phyloP scores from a whole-genome alignment of 2,797 vertebrate species.

The Clamator glandarius region DNA sequence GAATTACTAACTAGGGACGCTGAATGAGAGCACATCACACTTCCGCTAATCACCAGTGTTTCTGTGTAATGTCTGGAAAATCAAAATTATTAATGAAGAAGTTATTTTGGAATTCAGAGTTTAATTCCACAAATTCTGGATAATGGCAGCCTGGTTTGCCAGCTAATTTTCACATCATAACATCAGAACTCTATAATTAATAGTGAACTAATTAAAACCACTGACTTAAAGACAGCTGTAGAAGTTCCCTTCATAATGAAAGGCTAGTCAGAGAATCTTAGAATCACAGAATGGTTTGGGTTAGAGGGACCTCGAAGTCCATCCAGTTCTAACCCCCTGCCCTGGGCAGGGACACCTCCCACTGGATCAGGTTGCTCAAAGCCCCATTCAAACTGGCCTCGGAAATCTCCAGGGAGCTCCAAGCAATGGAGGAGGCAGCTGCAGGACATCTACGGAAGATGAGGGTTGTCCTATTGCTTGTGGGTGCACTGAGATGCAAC shows the following conservation, averaged over 20 bases:
- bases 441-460: too few species aligned
- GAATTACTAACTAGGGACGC: slow-evolving; percentile 37
- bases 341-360: too few species aligned
- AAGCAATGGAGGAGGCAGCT: too few species aligned
- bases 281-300: too few species aligned
- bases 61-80: slow-evolving; percentile 42
- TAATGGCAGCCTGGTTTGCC: slow-evolving; percentile 28
- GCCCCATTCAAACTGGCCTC: too few species aligned
- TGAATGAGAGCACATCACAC: slow-evolving; percentile 23
- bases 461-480: too few species aligned
- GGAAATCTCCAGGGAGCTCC: too few species aligned
- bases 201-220: slow-evolving; percentile 41
- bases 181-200: slow-evolving; percentile 47
- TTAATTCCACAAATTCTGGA: neutral
- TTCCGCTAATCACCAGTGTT: slow-evolving; percentile 31
- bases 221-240: slow-evolving; percentile 11
- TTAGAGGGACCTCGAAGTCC: too few species aligned
- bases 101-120: slow-evolving; percentile 49
- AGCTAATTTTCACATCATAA: slow-evolving; percentile 52
- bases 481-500: too few species aligned
- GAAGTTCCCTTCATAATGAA: neutral
- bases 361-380: too few species aligned
- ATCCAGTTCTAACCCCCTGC: too few species aligned
- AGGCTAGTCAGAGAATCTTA: neutral
- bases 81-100: slow-evolving; percentile 59